Percentiles rank a stretch among this genome's conserved stretches.
These are phyloP conservation scores for Tholera decimalis DNA, from an alignment of 2,888 invertebrate genomes.

Conservation along the genomic window DNA sequence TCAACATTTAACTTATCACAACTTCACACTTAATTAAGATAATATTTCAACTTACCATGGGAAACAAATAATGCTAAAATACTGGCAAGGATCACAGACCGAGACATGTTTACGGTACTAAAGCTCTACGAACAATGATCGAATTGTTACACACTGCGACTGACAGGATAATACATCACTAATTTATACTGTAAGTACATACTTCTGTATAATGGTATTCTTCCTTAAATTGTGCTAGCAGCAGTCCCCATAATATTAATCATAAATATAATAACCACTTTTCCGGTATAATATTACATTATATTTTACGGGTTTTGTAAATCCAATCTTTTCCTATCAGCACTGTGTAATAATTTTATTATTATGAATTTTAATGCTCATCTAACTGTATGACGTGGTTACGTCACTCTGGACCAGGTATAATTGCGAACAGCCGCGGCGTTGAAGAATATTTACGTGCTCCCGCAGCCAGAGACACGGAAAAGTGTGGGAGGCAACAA, in stretches of 20 bases:
- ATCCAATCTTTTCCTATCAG: background rate
- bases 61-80: conserved; percentile 12
- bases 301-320: no score
- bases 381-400: background rate
- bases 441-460: no score
- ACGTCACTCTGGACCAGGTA: no score
- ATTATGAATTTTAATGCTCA: background rate
- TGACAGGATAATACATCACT: background rate
- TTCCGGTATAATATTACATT: conserved; percentile 13
- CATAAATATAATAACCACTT: conserved; percentile 19
- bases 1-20: no score
- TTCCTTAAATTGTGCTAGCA: conserved; percentile 34
- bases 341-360: background rate
- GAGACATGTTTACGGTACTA: conserved; percentile 44
- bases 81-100: background rate
- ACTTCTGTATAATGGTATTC: conserved; percentile 16
- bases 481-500: no score
- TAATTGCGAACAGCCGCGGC: no score
- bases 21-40: background rate
- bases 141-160: background rate
- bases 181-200: conserved; percentile 8
- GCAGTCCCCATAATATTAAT: conserved; percentile 28
- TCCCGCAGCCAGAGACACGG: no score
- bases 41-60: conserved; percentile 28
- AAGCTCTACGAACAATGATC: conserved; percentile 15